A percentile compares a stretch with the other conserved stretches of the same genome.
phyloP scores from a whole-genome alignment of 2,888 invertebrate genomes.

The Himalopsyche tibetana region DNA sequence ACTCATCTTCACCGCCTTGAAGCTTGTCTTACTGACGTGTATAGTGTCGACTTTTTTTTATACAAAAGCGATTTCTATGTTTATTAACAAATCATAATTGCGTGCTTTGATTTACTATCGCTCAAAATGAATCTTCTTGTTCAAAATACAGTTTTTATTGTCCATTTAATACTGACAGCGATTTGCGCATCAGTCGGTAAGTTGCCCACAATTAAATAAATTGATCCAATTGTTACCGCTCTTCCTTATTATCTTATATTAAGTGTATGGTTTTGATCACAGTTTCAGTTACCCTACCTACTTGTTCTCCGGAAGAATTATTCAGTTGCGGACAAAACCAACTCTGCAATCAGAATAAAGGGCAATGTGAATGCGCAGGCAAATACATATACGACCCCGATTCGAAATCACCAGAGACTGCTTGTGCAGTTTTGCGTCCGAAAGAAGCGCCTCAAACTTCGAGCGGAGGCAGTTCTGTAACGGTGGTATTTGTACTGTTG shows the following conservation, averaged over 20 bases:
- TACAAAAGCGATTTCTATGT: constrained; percentile 29
- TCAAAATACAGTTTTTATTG: constrained; percentile 43
- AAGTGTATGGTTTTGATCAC: constrained; percentile 43
- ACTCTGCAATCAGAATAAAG: constrained; percentile 69
- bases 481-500: constrained; percentile 71
- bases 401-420: constrained; percentile 67
- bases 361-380: constrained; percentile 69
- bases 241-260: constrained; percentile 61
- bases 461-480: constrained; percentile 67
- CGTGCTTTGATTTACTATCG: constrained; percentile 29
- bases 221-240: constrained; percentile 58
- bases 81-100: not conserved
- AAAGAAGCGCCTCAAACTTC: constrained; percentile 69
- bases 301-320: constrained; percentile 71
- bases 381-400: constrained; percentile 56
- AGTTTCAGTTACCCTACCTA: constrained; percentile 75
- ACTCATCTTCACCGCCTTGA: constrained; percentile 37
- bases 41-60: not conserved
- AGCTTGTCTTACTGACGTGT: not conserved
- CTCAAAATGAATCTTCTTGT: constrained; percentile 48
- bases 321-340: constrained; percentile 68
- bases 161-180: constrained; percentile 45
- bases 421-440: constrained; percentile 68
- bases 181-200: constrained; percentile 54
- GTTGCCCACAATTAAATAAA: constrained; percentile 55